A percentile compares a stretch with the other conserved stretches of the same genome.
Evolutionary conservation across 2,888 invertebrate genomes (phyloP).

Genomic region (Amphipoea lucens): DNA sequence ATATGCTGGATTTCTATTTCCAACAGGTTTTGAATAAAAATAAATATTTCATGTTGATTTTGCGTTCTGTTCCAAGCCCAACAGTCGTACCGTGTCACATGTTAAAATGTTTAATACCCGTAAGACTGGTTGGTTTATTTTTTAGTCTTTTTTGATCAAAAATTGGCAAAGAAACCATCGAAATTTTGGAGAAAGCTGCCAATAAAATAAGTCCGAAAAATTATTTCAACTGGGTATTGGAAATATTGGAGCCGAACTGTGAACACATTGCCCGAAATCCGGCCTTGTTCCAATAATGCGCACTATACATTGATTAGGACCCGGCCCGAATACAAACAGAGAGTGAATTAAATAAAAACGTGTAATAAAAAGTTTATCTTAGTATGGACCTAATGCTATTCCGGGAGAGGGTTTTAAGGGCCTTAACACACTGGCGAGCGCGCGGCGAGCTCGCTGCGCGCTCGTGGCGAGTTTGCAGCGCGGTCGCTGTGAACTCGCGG

Average conservation of each 20-base stretch:
- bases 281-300: constrained; percentile 50
- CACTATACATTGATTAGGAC: constrained; percentile 67
- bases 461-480: too few relatives aligned
- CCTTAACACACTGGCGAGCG: too few relatives aligned
- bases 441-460: too few relatives aligned
- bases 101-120: constrained; percentile 4
- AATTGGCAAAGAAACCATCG: constrained; percentile 3
- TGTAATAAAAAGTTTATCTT: constrained; percentile 71
- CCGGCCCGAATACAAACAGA: constrained; percentile 60
- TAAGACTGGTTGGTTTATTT: not conserved
- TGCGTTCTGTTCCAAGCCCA: not conserved
- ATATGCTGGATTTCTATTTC: constrained; percentile 38
- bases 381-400: constrained; percentile 69
- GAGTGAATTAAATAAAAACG: constrained; percentile 70
- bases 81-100: not conserved
- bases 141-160: constrained; percentile 12
- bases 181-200: constrained; percentile 18
- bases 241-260: constrained; percentile 39
- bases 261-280: constrained; percentile 42
- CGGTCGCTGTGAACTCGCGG: too few relatives aligned
- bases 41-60: constrained; percentile 27
- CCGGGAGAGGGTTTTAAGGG: constrained; percentile 64
- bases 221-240: constrained; percentile 31
- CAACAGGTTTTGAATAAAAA: constrained; percentile 33
- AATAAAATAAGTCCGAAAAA: constrained; percentile 44